Percentiles rank a stretch among this genome's conserved stretches.
These are phyloP conservation scores for Capreolus pygargus DNA, from an alignment of 2,113 vertebrate genomes.

Conservation along the genomic window DNA sequence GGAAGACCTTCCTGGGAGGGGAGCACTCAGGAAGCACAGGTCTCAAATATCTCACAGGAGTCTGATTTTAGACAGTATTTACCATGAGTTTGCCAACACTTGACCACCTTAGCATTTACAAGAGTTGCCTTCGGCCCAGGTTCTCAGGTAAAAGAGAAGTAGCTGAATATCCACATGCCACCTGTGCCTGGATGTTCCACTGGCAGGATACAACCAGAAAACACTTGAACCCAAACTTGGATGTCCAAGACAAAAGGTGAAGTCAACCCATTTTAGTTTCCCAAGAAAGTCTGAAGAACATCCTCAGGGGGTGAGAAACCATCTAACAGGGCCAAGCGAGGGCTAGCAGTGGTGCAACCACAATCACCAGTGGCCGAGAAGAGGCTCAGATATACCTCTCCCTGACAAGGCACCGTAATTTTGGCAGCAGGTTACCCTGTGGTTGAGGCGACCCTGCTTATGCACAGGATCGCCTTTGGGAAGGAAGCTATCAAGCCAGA, in stretches of 20 bases:
- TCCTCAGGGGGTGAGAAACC: background rate
- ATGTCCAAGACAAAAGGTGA: background rate
- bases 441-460: background rate
- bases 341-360: too few relatives aligned
- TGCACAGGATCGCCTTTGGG: background rate
- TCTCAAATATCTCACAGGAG: background rate
- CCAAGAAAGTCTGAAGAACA: background rate
- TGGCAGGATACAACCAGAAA: background rate
- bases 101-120: background rate
- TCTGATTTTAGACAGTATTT: background rate
- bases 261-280: background rate
- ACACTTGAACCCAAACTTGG: background rate
- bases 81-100: background rate
- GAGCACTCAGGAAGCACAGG: background rate
- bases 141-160: background rate
- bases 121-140: background rate
- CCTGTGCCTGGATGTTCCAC: background rate
- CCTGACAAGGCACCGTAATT: background rate
- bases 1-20: background rate
- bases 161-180: background rate
- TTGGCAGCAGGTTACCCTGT: background rate
- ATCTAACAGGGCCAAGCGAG: background rate
- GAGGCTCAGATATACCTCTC: background rate
- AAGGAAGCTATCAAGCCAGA: background rate
- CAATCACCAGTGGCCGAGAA: background rate